Evolutionary conservation across 2,888 invertebrate species (phyloP).

Genomic region (Colostygia pectinataria): DNA sequence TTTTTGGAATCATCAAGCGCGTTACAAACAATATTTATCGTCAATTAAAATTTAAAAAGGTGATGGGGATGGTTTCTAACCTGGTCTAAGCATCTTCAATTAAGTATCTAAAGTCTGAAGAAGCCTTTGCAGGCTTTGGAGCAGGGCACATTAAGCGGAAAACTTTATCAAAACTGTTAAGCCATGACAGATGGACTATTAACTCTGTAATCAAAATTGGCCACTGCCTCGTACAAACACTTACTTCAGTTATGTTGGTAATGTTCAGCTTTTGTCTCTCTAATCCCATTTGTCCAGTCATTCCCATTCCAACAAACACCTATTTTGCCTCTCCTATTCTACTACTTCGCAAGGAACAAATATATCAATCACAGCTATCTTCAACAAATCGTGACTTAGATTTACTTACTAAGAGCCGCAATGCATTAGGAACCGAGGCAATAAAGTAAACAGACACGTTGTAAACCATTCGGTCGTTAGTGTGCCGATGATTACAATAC

Average conservation of each 20-base stretch:
- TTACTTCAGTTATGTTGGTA: background rate
- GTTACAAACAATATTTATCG: too few species aligned
- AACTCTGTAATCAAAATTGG: too few species aligned
- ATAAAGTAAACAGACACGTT: conserved; percentile 32
- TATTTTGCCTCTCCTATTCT: conserved; percentile 3
- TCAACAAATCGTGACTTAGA: conserved; percentile 29
- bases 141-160: too few species aligned
- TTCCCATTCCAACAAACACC: background rate
- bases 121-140: too few species aligned
- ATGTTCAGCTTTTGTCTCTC: background rate
- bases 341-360: conserved; percentile 7
- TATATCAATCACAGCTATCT: conserved; percentile 26
- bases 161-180: too few species aligned
- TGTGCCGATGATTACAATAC: conserved; percentile 42
- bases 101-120: too few species aligned
- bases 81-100: too few species aligned
- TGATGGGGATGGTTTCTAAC: too few species aligned
- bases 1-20: too few species aligned
- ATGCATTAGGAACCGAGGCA: conserved; percentile 24
- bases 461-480: conserved; percentile 37
- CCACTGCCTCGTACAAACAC: conserved; percentile 20
- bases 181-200: too few species aligned
- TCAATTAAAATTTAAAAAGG: too few species aligned
- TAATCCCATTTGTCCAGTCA: background rate
- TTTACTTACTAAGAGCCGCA: conserved; percentile 26